Evolutionary conservation across 2,113 vertebrate genomes (phyloP).

Genomic region (Stigmatopora nigra): DNA sequence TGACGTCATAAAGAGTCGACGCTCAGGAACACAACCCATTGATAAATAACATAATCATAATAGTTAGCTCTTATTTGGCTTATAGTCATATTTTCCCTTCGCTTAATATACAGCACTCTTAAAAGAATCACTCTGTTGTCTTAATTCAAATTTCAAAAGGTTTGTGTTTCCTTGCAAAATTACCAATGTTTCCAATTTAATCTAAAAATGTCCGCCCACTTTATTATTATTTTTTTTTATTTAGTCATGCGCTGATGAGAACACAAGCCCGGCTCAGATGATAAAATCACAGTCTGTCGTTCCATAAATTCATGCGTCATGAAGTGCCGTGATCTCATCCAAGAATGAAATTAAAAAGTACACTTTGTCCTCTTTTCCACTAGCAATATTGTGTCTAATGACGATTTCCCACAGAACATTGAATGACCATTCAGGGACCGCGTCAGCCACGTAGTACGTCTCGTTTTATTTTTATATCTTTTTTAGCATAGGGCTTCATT

Average conservation of each 20-base stretch:
- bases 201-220: neutral
- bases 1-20: too few relatives aligned
- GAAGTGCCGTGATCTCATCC: neutral
- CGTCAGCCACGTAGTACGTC: neutral
- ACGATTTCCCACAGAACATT: neutral
- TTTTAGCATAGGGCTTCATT: too few relatives aligned
- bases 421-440: neutral
- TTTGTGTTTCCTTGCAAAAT: neutral
- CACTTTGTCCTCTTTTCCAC: neutral
- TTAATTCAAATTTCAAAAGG: neutral
- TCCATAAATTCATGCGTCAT: neutral
- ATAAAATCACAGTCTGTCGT: neutral
- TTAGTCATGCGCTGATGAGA: neutral
- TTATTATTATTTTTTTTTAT: too few relatives aligned
- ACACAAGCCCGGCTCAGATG: neutral
- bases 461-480: neutral
- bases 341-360: neutral
- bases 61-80: too few relatives aligned
- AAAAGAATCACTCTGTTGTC: too few relatives aligned
- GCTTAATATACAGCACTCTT: too few relatives aligned
- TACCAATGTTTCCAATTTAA: neutral
- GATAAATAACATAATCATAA: too few relatives aligned
- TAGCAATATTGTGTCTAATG: neutral
- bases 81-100: too few relatives aligned
- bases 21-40: too few relatives aligned